Evolutionary conservation across 2,113 vertebrate species (phyloP).

Genomic region (Pteronura brasiliensis): DNA sequence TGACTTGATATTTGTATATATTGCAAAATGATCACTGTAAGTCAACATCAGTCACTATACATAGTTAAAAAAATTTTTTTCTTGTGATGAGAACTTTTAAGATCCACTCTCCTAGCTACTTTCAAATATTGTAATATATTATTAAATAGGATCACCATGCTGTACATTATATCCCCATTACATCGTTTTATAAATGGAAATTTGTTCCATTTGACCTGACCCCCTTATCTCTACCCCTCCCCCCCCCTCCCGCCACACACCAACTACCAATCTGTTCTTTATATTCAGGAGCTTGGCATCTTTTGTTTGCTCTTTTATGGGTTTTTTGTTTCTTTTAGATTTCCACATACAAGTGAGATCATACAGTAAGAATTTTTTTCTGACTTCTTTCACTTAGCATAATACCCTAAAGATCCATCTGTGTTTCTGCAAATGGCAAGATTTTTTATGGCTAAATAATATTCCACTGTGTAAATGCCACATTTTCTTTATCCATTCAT

Average conservation of each 20-base stretch:
- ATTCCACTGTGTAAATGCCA: background rate
- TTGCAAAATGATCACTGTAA: background rate
- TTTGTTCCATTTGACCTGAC: background rate
- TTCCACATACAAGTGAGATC: background rate
- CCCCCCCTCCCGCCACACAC: too few species aligned
- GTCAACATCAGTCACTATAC: background rate
- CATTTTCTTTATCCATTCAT: background rate
- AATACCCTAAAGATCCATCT: background rate
- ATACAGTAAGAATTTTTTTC: background rate
- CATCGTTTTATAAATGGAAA: background rate
- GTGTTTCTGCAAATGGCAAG: background rate
- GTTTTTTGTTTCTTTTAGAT: background rate
- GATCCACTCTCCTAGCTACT: background rate
- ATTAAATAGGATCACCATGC: background rate
- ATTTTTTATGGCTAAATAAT: background rate
- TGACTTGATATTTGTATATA: background rate
- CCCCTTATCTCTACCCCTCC: background rate
- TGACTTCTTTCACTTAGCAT: background rate
- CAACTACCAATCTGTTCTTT: background rate
- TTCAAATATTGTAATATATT: background rate
- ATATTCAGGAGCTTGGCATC: background rate
- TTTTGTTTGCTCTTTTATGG: background rate
- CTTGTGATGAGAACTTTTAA: background rate
- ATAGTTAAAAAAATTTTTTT: background rate
- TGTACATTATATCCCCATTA: background rate